These are phyloP conservation scores for Epinephelus lanceolatus DNA, from an alignment of 2,113 vertebrate species.

Conservation along the genomic window DNA sequence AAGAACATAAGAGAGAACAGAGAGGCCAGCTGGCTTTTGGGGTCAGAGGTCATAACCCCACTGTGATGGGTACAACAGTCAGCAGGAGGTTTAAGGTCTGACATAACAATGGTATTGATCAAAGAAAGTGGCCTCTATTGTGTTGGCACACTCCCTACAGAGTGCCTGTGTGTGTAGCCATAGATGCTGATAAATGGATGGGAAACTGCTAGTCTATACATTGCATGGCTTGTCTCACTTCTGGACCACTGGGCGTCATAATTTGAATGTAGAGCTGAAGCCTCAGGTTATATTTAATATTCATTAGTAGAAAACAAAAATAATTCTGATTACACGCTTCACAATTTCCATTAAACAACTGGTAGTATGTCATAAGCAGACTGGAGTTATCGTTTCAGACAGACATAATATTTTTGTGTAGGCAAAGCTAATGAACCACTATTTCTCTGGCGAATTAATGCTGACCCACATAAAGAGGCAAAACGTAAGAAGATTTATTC, in stretches of 20 bases:
- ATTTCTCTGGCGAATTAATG: not conserved
- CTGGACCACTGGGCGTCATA: not conserved
- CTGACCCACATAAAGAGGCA: not conserved
- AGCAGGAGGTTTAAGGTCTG: slow-evolving; percentile 65
- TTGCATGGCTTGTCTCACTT: slow-evolving; percentile 21
- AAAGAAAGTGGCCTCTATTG: slow-evolving; percentile 70
- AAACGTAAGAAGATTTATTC: not conserved
- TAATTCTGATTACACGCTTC: not conserved
- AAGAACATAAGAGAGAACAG: slow-evolving; percentile 48
- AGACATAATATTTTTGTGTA: not conserved
- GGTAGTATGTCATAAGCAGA: not conserved
- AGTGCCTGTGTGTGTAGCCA: slow-evolving; percentile 62
- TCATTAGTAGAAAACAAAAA: not conserved
- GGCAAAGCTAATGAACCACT: not conserved
- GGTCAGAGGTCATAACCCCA: slow-evolving; percentile 63
- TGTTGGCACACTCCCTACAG: slow-evolving; percentile 73
- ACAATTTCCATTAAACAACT: not conserved
- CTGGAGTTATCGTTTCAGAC: not conserved
- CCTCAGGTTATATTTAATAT: slow-evolving; percentile 12
- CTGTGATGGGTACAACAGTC: slow-evolving; percentile 58
- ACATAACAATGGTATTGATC: slow-evolving; percentile 76
- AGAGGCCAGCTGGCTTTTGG: slow-evolving; percentile 70
- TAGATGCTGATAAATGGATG: slow-evolving; percentile 65
- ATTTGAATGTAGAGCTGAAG: slow-evolving; percentile 61
- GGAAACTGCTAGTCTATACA: slow-evolving; percentile 32